Evolutionary conservation across 2,797 vertebrate species (phyloP).

Genomic region (Chaenodraco wilsoni): DNA sequence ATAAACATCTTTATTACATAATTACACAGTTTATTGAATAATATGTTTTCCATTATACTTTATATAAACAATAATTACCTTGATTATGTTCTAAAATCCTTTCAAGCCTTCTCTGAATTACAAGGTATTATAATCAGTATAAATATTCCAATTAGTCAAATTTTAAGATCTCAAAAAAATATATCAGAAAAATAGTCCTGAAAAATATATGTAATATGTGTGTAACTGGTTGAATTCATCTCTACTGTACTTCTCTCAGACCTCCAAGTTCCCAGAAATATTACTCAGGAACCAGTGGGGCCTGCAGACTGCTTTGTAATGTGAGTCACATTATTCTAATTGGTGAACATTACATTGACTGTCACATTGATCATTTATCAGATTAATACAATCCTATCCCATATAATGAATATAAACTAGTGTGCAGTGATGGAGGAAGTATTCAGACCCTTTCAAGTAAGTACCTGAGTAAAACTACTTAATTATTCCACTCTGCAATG

Average conservation of each 20-base stretch:
- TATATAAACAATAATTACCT: neutral
- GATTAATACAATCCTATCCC: neutral
- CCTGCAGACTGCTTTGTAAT: neutral
- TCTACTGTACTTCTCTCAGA: too few relatives aligned
- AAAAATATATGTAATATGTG: neutral
- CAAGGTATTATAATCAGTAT: neutral
- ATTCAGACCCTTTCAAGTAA: neutral
- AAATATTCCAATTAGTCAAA: neutral
- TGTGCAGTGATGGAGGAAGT: neutral
- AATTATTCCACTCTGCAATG: neutral
- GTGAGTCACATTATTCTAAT: neutral
- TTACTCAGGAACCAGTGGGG: neutral
- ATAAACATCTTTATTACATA: too few relatives aligned
- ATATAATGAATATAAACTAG: neutral
- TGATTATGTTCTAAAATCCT: neutral
- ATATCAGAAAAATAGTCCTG: neutral
- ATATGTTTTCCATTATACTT: neutral
- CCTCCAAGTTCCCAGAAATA: neutral
- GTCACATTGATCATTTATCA: slow-evolving; percentile 3
- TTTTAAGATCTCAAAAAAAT: neutral
- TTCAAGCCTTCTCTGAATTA: neutral
- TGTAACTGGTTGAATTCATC: neutral
- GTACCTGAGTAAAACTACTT: neutral
- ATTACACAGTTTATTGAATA: neutral
- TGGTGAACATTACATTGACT: neutral